Conservation (phyloP, 2,888 invertebrate genomes). For the Aleiodes testaceus region DNA sequence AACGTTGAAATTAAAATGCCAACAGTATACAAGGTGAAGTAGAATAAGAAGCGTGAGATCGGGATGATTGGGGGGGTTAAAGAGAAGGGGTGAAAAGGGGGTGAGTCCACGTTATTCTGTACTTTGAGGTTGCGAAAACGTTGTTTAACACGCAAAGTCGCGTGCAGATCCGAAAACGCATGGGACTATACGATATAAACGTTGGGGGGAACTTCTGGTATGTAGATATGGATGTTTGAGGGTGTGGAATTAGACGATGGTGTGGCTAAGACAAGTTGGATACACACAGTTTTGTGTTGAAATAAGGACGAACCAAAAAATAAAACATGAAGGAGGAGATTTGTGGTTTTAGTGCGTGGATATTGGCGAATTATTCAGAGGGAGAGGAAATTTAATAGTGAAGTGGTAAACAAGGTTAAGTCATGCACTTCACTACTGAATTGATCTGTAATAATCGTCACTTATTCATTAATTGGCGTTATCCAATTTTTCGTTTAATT, state of each 20-base stretch:
- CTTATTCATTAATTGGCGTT: no score
- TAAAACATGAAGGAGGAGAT: slow-evolving; percentile 23
- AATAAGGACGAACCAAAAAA: slow-evolving; percentile 6
- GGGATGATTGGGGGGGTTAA: no score
- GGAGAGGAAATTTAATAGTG: no score
- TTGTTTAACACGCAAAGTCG: slow-evolving; percentile 68
- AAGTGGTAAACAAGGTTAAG: no score
- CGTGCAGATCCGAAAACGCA: slow-evolving; percentile 62
- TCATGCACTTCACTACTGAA: no score
- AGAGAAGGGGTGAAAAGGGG: slow-evolving; percentile 24
- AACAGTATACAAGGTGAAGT: slow-evolving; percentile 50
- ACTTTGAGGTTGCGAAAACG: slow-evolving; percentile 41
- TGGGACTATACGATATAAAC: slow-evolving; percentile 43
- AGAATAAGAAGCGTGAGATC: slow-evolving; percentile 57
- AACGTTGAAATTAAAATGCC: slow-evolving; percentile 59
- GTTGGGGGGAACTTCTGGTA: not conserved
- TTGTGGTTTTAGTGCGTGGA: no score
- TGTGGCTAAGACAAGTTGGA: slow-evolving; percentile 39
- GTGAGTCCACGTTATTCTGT: slow-evolving; percentile 37
- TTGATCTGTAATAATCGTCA: no score
- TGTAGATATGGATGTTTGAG: slow-evolving; percentile 25
- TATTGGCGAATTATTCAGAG: no score
- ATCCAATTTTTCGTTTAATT: no score
- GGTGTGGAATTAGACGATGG: slow-evolving; percentile 33
- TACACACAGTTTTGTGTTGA: slow-evolving; percentile 13